Base-by-base conservation (phyloP, 2,797 vertebrate genomes). In the Heterohyrax brucei region DNA sequence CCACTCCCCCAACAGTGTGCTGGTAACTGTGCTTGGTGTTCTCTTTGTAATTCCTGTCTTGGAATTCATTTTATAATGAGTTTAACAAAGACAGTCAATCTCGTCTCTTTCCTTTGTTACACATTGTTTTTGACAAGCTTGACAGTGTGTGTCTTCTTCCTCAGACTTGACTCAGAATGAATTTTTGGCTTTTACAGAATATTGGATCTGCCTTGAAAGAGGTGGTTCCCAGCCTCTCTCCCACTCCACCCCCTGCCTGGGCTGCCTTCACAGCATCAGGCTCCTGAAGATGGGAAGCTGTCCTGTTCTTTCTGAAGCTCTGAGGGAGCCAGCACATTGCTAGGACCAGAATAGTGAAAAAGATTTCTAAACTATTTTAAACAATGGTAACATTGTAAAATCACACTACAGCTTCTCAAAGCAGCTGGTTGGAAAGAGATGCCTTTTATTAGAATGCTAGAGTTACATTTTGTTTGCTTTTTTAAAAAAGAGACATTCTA, bases 121-220 rank as follows among this genome's bases (percentile, higher is more conserved):
- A 64, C 16, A 0, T 84, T 87, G 39, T 89, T 93, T 78, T 94
- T 93, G 73, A 94, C 77, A 94, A 81, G 87, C 48, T 89, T 95
- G 66, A 82, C 70, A 79, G 3, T 64, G 33, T 78, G 44, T 95
- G n/a, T 72, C 72, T 88, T 89, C 62, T 73, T 95, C 24, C 53
- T 80, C n/a, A 33, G 91, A 46, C 21, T 93, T 94, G 85, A 33
- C 59, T 97, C 86, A 88, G 90, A 94, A 89, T 82, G 92, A 14
- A 79, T 89, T 90, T 93, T 88, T 79, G 26, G 46, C 73, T 85
- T 89, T 93, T 93, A 91, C 53, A 75, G 92, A 94, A 96, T 96
- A 82, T 56, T 94, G 56, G 76, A 30, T 87, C n/a, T 92, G 2
- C 78, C 62, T 92, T 86, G 88, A 48, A 95, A 95, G n/a, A 28